Conservation (phyloP, 1,140 invertebrate genomes). For the Pteromalus puparum region DNA sequence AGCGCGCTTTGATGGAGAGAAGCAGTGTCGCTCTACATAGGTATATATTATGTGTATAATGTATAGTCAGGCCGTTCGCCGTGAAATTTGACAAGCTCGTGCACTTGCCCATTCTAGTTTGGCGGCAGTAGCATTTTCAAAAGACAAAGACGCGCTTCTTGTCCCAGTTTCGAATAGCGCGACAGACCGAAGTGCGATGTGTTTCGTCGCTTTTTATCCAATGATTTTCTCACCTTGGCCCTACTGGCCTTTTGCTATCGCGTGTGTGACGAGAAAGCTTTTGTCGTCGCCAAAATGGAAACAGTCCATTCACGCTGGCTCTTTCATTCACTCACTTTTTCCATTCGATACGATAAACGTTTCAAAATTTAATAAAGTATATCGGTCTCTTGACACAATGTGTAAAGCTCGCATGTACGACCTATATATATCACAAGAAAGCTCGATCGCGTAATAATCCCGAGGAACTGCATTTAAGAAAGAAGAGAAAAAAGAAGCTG, state of each 20-base stretch:
- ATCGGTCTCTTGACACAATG: not conserved
- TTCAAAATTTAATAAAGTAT: too few species aligned
- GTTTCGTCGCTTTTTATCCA: not conserved
- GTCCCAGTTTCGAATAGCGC: not conserved
- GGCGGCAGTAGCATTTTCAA: not conserved
- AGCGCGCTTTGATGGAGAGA: too few species aligned
- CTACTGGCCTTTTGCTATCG: not conserved
- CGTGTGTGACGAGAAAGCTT: not conserved
- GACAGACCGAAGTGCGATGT: not conserved
- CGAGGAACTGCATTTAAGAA: not conserved
- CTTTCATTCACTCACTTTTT: not conserved
- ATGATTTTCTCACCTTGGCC: conserved; percentile 24
- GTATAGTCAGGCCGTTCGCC: too few species aligned
- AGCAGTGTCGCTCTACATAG: not conserved
- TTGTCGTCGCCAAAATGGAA: not conserved
- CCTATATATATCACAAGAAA: not conserved
- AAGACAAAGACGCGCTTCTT: conserved; percentile 4
- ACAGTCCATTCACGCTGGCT: not conserved
- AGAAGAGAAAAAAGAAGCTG: not conserved
- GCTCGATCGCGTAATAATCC: not conserved
- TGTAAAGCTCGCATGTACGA: not conserved
- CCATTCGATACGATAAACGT: not conserved
- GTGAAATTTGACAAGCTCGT: too few species aligned
- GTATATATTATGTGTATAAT: too few species aligned
- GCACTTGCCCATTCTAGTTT: too few species aligned